Conservation (phyloP, 2,113 vertebrate genomes). For the Mola mola region DNA sequence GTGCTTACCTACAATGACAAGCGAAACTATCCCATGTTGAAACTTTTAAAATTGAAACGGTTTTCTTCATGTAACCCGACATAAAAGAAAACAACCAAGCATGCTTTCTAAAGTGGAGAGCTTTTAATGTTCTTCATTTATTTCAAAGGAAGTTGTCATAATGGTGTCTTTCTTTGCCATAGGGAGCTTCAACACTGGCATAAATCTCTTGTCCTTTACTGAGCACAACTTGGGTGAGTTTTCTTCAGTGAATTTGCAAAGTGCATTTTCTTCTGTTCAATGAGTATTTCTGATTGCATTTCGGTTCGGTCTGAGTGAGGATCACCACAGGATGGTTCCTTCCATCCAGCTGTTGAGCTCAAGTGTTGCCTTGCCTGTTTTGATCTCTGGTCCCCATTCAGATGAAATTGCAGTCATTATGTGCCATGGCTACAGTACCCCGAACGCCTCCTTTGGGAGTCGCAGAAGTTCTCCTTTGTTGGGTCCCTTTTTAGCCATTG, state of each 20-base stretch:
- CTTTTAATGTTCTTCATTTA: not conserved
- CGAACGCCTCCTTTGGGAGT: slow-evolving; percentile 70
- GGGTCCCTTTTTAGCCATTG: slow-evolving; percentile 80
- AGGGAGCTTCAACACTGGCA: slow-evolving; percentile 70
- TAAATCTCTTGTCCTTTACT: slow-evolving; percentile 74
- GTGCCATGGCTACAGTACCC: slow-evolving; percentile 76
- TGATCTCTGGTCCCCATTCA: slow-evolving; percentile 65
- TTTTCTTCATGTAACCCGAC: too few species aligned
- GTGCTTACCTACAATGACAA: too few species aligned
- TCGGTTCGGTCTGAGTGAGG: not conserved
- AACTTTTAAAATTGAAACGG: too few species aligned
- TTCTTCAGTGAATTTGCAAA: slow-evolving; percentile 13
- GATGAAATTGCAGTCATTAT: slow-evolving; percentile 74
- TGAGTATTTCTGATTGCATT: slow-evolving; percentile 26
- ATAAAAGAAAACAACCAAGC: too few species aligned
- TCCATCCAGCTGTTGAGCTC: slow-evolving; percentile 66
- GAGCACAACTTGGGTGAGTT: slow-evolving; percentile 78
- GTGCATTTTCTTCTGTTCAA: too few species aligned
- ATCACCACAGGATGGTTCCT: slow-evolving; percentile 48
- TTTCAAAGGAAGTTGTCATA: not conserved
- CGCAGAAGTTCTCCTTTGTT: slow-evolving; percentile 74
- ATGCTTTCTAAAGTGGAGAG: not conserved
- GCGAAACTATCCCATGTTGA: too few species aligned
- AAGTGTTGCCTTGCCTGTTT: slow-evolving; percentile 55
- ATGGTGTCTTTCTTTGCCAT: slow-evolving; percentile 19